Conservation (phyloP, 1,140 invertebrate species). For the Pseudomyrmex cubaensis region DNA sequence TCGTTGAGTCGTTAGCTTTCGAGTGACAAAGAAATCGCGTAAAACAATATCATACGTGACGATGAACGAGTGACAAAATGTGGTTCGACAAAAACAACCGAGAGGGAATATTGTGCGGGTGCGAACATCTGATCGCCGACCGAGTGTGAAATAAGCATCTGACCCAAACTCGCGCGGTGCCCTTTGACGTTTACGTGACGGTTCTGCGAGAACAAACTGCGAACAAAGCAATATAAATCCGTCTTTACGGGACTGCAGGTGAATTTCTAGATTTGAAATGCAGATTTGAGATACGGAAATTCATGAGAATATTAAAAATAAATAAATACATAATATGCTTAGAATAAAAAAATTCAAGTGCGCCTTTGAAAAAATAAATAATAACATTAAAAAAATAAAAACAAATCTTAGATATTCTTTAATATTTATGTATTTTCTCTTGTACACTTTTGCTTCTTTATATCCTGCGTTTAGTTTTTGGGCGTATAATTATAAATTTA, state of each 20-base stretch:
- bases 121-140: slow-evolving; percentile 20
- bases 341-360: too few relatives aligned
- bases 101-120: neutral
- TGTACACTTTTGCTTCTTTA: too few relatives aligned
- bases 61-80: slow-evolving; percentile 4
- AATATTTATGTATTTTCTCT: too few relatives aligned
- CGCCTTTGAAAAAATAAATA: too few relatives aligned
- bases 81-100: neutral
- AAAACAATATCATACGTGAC: slow-evolving; percentile 28
- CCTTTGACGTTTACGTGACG: neutral
- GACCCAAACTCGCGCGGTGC: neutral
- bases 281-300: neutral
- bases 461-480: too few relatives aligned
- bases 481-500: too few relatives aligned
- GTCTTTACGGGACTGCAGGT: neutral
- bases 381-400: too few relatives aligned
- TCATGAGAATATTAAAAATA: neutral
- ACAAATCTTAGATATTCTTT: too few relatives aligned
- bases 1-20: slow-evolving; percentile 6
- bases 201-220: neutral
- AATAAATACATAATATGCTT: too few relatives aligned
- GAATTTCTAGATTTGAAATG: neutral
- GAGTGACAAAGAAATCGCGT: slow-evolving; percentile 20
- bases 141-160: slow-evolving; percentile 51
- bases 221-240: neutral